Evolutionary conservation across 2,888 invertebrate genomes (phyloP), one percentile per base, ranked within the genome.

Genomic region (Amblyjoppa fuscipennis): DNA sequence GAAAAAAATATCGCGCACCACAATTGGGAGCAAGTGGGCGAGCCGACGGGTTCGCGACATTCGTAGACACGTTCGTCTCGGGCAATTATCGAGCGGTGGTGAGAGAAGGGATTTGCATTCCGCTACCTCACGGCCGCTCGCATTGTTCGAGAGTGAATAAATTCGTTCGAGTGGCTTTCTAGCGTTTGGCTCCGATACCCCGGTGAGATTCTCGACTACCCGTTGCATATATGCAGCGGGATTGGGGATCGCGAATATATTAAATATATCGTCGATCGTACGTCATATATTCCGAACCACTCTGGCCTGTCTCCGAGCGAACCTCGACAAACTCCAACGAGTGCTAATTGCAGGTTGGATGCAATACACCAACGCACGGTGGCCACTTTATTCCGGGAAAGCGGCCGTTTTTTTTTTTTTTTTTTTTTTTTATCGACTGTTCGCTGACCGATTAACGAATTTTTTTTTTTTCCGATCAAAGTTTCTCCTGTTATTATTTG

Each of bases 101-200:
- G 77, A 81, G 75, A 76, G 78, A 71, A 70, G 77, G 84, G 73
- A 86, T 87, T 87, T 86, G 87, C 85, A 88, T 87, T 88, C 83
- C 81, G 74, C 87, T 81, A 79, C 80, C 81, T 80, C 85, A 68
- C 80, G 13, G 51, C 66, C 69, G 69, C 59, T 70, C 75, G 76
- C 84, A 84, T 87, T 86, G 88, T 85, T 87, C 83, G 77, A 71
- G 78, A 49, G 75, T 87, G 89, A 89, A 89, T 89, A 88, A 89
- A 89, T 89, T 89, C 81, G 81, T 83, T 87, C 73, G 56, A 85
- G 83, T 85, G 83, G 79, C 68, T 71, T 71, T 83, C 59, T 16
- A 64, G 61, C 81, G 77, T 77, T 73, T 84, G 75, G 71, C 77
- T 41, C 25, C 34, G 34, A 34, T 34, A 49, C 56, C 73, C 38